These are phyloP conservation scores for Celastrina argiolus DNA, from an alignment of 2,888 invertebrate genomes.

Conservation along the genomic window DNA sequence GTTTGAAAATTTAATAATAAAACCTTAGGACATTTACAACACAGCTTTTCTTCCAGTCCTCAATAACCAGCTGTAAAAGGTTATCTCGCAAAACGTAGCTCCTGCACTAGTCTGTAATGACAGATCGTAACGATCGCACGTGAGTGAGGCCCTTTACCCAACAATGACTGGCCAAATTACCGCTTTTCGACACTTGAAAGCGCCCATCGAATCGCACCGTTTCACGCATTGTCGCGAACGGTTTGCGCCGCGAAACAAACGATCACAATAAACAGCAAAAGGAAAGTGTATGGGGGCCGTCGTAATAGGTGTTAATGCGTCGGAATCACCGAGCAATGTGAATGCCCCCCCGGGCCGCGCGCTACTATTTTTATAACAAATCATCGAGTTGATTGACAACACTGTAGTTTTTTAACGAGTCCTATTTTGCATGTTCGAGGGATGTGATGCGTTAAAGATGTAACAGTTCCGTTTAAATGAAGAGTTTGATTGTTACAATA, in stretches of 20 bases:
- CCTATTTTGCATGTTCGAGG: conserved; percentile 22
- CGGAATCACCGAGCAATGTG: conserved; percentile 61
- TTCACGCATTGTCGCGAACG: conserved; percentile 65
- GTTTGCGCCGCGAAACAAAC: conserved; percentile 75
- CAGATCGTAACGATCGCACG: no score
- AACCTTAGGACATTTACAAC: no score
- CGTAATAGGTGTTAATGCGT: conserved; percentile 73
- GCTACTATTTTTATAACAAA: conserved; percentile 67
- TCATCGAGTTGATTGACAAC: conserved; percentile 63
- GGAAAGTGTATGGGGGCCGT: conserved; percentile 64
- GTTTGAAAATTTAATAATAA: no score
- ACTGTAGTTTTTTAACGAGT: conserved; percentile 56
- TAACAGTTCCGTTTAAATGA: no score
- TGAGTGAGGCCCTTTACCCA: no score
- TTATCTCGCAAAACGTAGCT: no score
- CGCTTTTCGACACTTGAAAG: conserved; percentile 73
- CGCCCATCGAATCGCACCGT: conserved; percentile 64
- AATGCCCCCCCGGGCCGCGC: conserved; percentile 50
- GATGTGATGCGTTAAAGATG: background rate
- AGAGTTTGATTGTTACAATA: no score
- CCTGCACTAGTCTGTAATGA: no score
- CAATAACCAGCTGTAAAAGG: no score
- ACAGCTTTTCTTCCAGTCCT: no score
- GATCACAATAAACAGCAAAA: conserved; percentile 75
- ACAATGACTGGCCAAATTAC: conserved; percentile 75